Evolutionary conservation across 1,140 invertebrate species (phyloP).

Genomic region (Heliothis subflexa): DNA sequence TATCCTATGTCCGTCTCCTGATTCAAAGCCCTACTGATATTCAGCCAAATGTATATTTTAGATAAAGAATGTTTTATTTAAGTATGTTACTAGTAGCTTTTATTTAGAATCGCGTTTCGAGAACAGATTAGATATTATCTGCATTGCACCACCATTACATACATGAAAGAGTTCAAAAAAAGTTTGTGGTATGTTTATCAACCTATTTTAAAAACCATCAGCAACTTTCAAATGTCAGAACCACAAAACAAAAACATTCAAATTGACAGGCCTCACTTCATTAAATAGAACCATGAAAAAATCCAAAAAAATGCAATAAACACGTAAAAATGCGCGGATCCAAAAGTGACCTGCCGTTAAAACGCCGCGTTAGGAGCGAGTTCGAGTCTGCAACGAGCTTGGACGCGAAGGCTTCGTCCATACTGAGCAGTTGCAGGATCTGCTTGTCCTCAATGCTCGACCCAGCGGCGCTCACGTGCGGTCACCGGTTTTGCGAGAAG

Average conservation of each 20-base stretch:
- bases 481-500: conserved; percentile 55
- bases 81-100: no score
- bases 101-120: no score
- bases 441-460: conserved; percentile 52
- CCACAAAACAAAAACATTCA: not conserved
- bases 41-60: no score
- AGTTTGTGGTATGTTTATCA: not conserved
- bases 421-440: conserved; percentile 53
- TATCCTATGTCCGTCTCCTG: no score
- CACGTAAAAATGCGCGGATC: conserved; percentile 40
- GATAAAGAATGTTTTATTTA: no score
- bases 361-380: not conserved
- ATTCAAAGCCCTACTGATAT: no score
- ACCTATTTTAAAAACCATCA: not conserved
- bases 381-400: conserved; percentile 26
- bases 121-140: no score
- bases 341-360: not conserved
- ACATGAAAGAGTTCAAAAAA: not conserved
- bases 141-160: no score
- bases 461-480: conserved; percentile 48
- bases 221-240: not conserved
- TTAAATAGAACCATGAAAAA: not conserved
- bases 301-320: conserved; percentile 24
- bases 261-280: not conserved
- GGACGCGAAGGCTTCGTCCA: conserved; percentile 23